These are phyloP conservation scores for Ferdinandea cuprea DNA, from an alignment of 2,888 invertebrate genomes.

Conservation along the genomic window DNA sequence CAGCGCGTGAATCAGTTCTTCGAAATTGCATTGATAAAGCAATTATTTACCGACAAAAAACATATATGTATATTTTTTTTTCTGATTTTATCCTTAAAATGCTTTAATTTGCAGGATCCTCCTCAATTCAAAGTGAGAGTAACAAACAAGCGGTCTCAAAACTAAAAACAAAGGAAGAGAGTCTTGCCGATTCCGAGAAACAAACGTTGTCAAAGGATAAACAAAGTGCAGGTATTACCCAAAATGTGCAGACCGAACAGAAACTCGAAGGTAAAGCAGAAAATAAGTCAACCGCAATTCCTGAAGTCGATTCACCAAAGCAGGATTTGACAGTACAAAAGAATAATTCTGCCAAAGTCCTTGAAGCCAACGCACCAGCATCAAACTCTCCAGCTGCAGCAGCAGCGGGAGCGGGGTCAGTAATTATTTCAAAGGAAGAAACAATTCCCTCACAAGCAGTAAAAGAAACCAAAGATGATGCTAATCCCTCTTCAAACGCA, in stretches of 20 bases:
- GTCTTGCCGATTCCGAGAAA: background rate
- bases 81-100: too few relatives aligned
- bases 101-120: too few relatives aligned
- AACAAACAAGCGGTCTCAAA: background rate
- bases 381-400: too few relatives aligned
- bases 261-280: too few relatives aligned
- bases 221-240: background rate
- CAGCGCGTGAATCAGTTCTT: too few relatives aligned
- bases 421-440: background rate
- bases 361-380: background rate
- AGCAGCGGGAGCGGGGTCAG: background rate
- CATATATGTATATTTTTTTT: too few relatives aligned
- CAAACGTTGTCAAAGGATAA: background rate
- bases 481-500: background rate
- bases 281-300: too few relatives aligned
- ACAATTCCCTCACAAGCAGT: background rate
- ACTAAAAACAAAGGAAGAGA: background rate
- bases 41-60: too few relatives aligned
- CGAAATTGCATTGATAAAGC: too few relatives aligned
- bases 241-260: too few relatives aligned
- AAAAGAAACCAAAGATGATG: slow-evolving; percentile 1
- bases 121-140: too few relatives aligned
- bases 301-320: background rate
- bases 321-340: background rate
- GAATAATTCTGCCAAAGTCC: background rate